Percentiles rank a stretch among this genome's conserved stretches.
phyloP scores from a whole-genome alignment of 2,888 invertebrate genomes.

The Lasioglossum marginatum region DNA sequence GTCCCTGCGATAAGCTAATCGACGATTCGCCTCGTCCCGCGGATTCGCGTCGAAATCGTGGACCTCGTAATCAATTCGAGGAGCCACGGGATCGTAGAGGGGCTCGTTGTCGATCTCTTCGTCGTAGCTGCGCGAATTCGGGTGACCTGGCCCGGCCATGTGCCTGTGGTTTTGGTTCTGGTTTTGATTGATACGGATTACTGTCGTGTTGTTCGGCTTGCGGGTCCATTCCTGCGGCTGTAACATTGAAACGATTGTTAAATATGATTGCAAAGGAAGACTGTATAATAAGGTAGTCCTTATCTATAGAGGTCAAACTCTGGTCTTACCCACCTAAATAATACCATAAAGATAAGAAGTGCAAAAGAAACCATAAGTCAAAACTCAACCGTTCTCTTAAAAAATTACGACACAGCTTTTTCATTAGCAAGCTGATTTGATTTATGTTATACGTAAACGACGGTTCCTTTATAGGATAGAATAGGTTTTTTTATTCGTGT shows the following conservation, averaged over 20 bases:
- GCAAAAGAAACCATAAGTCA: too few relatives aligned
- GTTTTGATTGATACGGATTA: constrained; percentile 82
- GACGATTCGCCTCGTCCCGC: constrained; percentile 79
- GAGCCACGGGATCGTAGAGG: constrained; percentile 82
- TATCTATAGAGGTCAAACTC: too few relatives aligned
- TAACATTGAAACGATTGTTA: constrained; percentile 8
- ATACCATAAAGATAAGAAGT: too few relatives aligned
- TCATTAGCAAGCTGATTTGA: too few relatives aligned
- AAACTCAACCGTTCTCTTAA: too few relatives aligned
- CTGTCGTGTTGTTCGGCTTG: constrained; percentile 82
- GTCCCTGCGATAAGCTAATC: constrained; percentile 78
- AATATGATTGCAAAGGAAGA: neutral
- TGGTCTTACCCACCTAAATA: too few relatives aligned
- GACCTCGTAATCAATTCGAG: constrained; percentile 80
- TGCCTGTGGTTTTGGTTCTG: constrained; percentile 71
- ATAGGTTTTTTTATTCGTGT: too few relatives aligned
- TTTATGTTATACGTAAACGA: too few relatives aligned
- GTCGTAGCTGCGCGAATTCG: constrained; percentile 71
- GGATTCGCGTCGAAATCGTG: constrained; percentile 83
- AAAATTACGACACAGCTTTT: too few relatives aligned
- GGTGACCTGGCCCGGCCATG: constrained; percentile 53
- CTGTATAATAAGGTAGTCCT: too few relatives aligned
- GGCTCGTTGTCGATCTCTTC: constrained; percentile 79
- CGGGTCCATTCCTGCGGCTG: constrained; percentile 81
- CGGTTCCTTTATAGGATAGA: too few relatives aligned